Conservation (phyloP, 2,888 invertebrate species). For the Nomada fabriciana region DNA sequence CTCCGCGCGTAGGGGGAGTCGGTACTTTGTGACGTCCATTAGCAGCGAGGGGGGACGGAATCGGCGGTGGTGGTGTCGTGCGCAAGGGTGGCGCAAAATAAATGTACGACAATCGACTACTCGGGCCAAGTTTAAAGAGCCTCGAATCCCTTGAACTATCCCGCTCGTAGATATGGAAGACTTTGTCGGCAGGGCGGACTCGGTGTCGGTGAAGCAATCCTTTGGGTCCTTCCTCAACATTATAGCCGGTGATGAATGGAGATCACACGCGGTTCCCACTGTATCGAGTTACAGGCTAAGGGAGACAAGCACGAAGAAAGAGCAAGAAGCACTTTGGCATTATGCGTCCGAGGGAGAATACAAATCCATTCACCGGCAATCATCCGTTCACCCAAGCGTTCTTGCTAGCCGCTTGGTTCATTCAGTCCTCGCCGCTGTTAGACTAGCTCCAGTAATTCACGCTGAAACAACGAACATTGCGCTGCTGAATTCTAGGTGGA, state of each 20-base stretch:
- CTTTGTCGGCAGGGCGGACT: constrained; percentile 70
- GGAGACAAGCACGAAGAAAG: constrained; percentile 63
- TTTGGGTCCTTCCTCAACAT: constrained; percentile 76
- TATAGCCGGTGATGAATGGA: constrained; percentile 76
- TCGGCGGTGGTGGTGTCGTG: constrained; percentile 32
- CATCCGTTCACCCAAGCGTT: constrained; percentile 73
- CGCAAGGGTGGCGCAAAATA: constrained; percentile 37
- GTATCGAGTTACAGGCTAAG: constrained; percentile 81
- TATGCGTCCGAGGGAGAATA: constrained; percentile 76
- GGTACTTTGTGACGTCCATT: constrained; percentile 25
- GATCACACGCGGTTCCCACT: constrained; percentile 82
- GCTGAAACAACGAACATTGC: constrained; percentile 4
- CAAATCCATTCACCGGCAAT: constrained; percentile 79
- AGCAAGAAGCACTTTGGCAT: constrained; percentile 68
- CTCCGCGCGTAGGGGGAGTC: constrained; percentile 15
- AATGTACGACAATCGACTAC: constrained; percentile 31
- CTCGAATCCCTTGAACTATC: constrained; percentile 37
- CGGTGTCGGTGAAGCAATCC: constrained; percentile 74
- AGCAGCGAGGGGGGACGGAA: constrained; percentile 23
- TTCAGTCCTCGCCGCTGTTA: constrained; percentile 50
- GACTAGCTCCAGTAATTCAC: constrained; percentile 27
- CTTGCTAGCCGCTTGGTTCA: constrained; percentile 50
- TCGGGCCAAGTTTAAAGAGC: constrained; percentile 41
- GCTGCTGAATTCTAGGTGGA: background rate
- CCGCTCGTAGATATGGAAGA: constrained; percentile 41